Evolutionary conservation across 2,797 vertebrate genomes (phyloP).

Genomic region (Halcyon leucocephala): DNA sequence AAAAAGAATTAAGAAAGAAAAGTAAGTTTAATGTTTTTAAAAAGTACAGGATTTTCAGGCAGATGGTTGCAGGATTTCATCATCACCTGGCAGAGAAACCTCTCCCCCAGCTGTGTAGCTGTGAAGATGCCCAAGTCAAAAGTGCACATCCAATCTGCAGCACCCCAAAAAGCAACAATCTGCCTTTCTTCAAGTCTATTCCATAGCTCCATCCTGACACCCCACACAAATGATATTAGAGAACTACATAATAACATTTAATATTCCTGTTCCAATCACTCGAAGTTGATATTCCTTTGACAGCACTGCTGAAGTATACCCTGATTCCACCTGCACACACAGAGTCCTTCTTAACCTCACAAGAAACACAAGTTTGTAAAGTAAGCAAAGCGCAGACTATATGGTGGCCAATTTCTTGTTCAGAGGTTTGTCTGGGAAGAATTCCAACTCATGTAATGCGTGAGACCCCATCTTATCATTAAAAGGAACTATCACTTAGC

Average conservation of each 20-base stretch:
- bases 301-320: not conserved
- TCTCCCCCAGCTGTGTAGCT: not conserved
- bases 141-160: not conserved
- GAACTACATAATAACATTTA: not conserved
- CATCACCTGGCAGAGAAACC: not conserved
- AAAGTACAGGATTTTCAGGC: not conserved
- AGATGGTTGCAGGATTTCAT: conserved; percentile 2
- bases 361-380: conserved; percentile 2
- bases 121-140: not conserved
- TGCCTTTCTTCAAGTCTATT: not conserved
- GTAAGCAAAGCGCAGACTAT: not conserved
- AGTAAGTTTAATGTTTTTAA: not conserved
- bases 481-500: conserved; percentile 33
- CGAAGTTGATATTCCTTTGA: not conserved
- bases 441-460: not conserved
- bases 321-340: not conserved
- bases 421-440: conserved; percentile 36
- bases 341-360: not conserved
- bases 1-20: not conserved
- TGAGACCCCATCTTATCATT: not conserved
- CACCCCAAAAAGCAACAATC: not conserved
- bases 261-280: not conserved
- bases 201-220: not conserved
- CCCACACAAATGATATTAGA: not conserved
- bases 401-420: conserved; percentile 13